Conservation (phyloP, 2,113 vertebrate genomes). For the Podarcis cretensis region DNA sequence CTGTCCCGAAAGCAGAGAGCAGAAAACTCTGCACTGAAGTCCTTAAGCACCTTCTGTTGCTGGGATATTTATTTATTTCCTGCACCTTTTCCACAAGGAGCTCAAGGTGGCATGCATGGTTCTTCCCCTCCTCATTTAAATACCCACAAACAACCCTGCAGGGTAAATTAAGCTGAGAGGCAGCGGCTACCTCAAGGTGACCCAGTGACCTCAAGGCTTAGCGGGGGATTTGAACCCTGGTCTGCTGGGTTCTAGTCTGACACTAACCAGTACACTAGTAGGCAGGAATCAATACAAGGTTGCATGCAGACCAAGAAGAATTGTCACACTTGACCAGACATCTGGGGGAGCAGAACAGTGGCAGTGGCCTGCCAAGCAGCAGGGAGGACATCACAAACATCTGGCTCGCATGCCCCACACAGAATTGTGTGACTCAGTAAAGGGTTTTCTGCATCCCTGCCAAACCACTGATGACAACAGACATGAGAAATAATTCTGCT, state of each 20-base stretch:
- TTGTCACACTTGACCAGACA: background rate
- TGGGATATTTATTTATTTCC: no score
- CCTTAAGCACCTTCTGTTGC: background rate
- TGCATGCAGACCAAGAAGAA: background rate
- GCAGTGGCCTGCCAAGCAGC: background rate
- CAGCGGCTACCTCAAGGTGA: no score
- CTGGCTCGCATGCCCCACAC: background rate
- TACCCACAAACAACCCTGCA: no score
- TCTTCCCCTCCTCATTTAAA: no score
- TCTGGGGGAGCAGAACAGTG: background rate
- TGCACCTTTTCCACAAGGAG: no score
- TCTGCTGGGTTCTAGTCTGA: no score
- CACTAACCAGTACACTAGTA: no score
- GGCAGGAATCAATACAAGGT: background rate
- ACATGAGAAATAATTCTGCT: slow-evolving; percentile 4
- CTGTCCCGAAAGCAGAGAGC: background rate
- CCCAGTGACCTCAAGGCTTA: no score
- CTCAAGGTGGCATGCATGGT: no score
- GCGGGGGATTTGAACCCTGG: no score
- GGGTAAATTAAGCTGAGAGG: no score
- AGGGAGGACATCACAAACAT: background rate
- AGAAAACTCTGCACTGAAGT: background rate
- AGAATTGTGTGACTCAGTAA: background rate
- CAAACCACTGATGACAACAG: background rate
- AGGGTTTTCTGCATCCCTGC: background rate